Base-by-base conservation (phyloP, 2,113 vertebrate species). In the Erythrolamprus reginae region DNA sequence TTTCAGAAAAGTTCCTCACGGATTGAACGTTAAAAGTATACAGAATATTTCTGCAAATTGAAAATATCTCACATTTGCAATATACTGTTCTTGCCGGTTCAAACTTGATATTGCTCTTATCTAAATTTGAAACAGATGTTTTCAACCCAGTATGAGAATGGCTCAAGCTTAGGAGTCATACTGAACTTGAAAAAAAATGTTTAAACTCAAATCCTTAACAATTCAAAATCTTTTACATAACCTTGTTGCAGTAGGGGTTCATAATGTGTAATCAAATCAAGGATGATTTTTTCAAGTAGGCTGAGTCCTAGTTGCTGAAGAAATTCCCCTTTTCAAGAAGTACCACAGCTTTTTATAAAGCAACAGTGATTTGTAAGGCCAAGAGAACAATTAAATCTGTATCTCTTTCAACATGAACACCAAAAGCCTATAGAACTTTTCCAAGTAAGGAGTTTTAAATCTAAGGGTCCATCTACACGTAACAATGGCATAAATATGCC, bases 271-370 rank as follows among this genome's bases (percentile, higher is more conserved):
- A 94, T 92, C 77, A 92, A 84, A 89, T 93, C 91, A 90, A 88
- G 91, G 70, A 90, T 90, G 65, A 92, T 87, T 94, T 92, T 92
- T 92, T 85, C 92, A 56, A 89, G 45, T 28, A 87, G 87, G 88
- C 86, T 89, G 90, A 93, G 92, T 87, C 93, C 92, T 92, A 89
- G 89, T 93, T 89, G 12, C 65, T 2, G 84, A 88, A 56, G 93
- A 92, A 96, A 92, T 92, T 83, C 47, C 92, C 93, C 93, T 94
- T 94, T 92, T 89, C 85, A 85, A 82, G 95, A 88, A 82, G 48
- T 61, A 65, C 38, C 92, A 24, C 26, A 85, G 90, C 91, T 92
- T 94, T 88, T 45, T 84, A 61, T 26, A 83, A 48, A 6, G 53
- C 19, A 48, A 12, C 47, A 24, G 23, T 93, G 61, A 26, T 65